Evolutionary conservation across 2,888 invertebrate species (phyloP), one percentile per base, ranked within the genome.

Genomic region (Iselma pallidipennis): DNA sequence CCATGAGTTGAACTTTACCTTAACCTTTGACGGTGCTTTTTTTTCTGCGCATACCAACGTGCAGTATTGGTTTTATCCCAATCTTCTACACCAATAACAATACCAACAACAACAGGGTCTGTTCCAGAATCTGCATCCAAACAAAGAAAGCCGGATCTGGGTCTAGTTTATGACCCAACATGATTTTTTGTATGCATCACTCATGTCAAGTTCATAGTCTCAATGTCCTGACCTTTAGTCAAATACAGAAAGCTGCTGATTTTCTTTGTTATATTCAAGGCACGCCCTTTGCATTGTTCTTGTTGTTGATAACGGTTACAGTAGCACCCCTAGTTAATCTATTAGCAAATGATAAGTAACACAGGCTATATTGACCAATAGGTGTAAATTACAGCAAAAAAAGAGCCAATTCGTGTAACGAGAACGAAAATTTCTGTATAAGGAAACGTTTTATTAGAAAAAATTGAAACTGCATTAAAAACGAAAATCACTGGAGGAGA

Each of bases 1-100:
- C 45, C 45, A 21, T 21, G 45, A 45, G 3, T 45, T 45, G 45
- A 45, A 45, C 45, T 45, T 45, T 45, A 45, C 45, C 45, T 45
- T 45, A 45, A 45, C 45, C 45, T 45, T 21, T 45, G 21, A 3
- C 12, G 21, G 5, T 12, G 45, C 16, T 16, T 37, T 16, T 16
- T 37, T 16, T 37, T 16, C 37, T 37, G 14, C 6, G 16, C n/a
- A 37, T 16, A 37, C 16, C 14, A 37, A 16, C 45, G 45, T 45
- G 45, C 45, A 45, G 4, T 10, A 45, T 21, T 21, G 21, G 12
- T 45, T 45, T 45, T 45, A 45, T 45, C 45, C 45, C 45, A 10
- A 37, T 16, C 21, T 21, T 21, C 45, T 45, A 21, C 21, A 19
- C 10, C 9, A 45, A 45, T 21, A 45, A 45, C 12, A 16, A 16